Evolutionary conservation across 2,113 vertebrate genomes (phyloP), one percentile per base, ranked within the genome.

Genomic region (Megaceryle maxima): DNA sequence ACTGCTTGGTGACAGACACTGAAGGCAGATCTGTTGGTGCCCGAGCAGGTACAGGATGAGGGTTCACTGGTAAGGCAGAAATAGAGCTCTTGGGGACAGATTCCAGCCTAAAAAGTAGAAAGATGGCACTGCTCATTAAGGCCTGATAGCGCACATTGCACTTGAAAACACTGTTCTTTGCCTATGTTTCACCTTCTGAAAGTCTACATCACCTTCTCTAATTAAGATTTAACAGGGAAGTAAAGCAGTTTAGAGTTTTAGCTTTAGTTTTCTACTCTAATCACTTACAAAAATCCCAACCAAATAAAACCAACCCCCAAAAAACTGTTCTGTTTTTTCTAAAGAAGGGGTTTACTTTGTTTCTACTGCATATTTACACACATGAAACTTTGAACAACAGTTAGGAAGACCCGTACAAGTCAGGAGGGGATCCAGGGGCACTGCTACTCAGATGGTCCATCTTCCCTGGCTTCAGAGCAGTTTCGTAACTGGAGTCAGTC

Each of bases 371-470:
- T 20, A 44, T 92, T 86, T 86, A 87, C 41, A 94, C 70, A 73
- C 22, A 83, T 11, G 24, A 75, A 73, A 91, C 46, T 64, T 26
- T 11, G 64, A 94, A 62, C 22, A 94, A 75, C 19, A 96, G 41
- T 92, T 56, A 95, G 72, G 83, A 95, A 96, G 87, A 96, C 48
- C 21, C 99, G 68, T 98, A 99, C 99, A 98, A 90, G 96, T 99
- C 99, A 74, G 99, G 99, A 86, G 99, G 99, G 14, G 99, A 99
- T 88, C 99, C 99, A 31, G 99, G 99, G 33, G 98, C 98, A 87
- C 98, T 99, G 94, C 98, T 98, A 83, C 98, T 99, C 88, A 98
- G 98, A 57, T 98, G 98, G 25, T 99, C 99, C 94, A 99, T 98
- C 97, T 99, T 99, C 44, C 98, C 97, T 14, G 99, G 98, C 88